Conservation (phyloP, 2,113 vertebrate genomes). For the Lonchura striata region DNA sequence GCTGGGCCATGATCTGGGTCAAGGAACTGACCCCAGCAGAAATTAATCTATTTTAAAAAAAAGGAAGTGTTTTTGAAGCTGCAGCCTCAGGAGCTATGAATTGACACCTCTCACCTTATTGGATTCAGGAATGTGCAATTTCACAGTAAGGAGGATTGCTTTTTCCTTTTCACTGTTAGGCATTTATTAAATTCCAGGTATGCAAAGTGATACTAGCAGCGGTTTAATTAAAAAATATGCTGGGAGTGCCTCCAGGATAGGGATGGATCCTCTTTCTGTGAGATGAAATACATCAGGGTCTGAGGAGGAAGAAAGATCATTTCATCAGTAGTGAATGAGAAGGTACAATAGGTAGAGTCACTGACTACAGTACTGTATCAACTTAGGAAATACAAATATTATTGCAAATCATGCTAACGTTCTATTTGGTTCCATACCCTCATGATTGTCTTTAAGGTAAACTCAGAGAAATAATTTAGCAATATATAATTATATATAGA, state of each 20-base stretch:
- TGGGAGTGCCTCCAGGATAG: background rate
- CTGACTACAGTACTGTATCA: background rate
- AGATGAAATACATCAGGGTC: background rate
- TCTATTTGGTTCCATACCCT: background rate
- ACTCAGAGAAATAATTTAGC: background rate
- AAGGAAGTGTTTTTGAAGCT: constrained; percentile 1
- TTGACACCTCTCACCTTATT: background rate
- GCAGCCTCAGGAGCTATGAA: background rate
- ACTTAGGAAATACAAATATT: background rate
- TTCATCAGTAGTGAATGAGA: background rate
- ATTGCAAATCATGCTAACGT: background rate
- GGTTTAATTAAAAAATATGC: background rate
- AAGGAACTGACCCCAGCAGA: background rate
- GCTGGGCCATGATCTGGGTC: background rate
- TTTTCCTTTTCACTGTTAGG: background rate
- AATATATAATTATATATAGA: background rate
- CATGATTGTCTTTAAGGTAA: background rate
- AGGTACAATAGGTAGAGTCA: background rate
- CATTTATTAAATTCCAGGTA: constrained; percentile 28
- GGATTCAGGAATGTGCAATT: constrained; percentile 22
- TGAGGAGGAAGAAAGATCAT: background rate
- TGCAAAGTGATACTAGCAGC: background rate
- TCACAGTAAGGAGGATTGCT: background rate
- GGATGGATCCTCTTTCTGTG: background rate
- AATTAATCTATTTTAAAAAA: background rate